phyloP scores from a whole-genome alignment of 2,888 invertebrate species.

The Pseudococcus viburni region DNA sequence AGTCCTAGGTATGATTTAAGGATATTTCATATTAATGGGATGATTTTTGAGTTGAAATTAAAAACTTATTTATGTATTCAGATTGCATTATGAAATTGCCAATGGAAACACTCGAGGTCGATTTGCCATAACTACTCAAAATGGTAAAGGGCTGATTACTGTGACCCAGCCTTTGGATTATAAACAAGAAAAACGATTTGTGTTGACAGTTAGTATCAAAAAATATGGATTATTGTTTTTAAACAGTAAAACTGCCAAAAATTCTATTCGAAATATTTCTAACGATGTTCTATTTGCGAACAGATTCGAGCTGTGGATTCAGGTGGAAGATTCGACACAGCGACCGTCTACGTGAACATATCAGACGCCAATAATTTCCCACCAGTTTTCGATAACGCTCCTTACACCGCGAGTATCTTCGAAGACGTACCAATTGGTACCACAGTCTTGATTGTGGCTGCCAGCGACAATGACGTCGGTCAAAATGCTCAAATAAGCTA shows the following conservation, averaged over 20 bases:
- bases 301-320: constrained; percentile 88
- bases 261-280: neutral
- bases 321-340: constrained; percentile 88
- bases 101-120: constrained; percentile 88
- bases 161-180: constrained; percentile 93
- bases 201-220: constrained; percentile 77
- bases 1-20: constrained; percentile 75
- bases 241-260: neutral
- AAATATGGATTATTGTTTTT: neutral
- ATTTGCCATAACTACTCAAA: constrained; percentile 92
- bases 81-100: constrained; percentile 87
- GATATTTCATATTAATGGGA: neutral
- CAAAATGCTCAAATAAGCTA: constrained; percentile 87
- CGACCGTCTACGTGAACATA: constrained; percentile 91
- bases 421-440: constrained; percentile 95
- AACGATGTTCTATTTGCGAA: constrained; percentile 75
- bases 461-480: constrained; percentile 94
- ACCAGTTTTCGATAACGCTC: constrained; percentile 93
- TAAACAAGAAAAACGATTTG: constrained; percentile 90
- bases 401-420: constrained; percentile 86
- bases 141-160: constrained; percentile 87
- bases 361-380: constrained; percentile 95
- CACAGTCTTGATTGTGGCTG: constrained; percentile 91
- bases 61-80: constrained; percentile 67
- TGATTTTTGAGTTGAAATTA: neutral